Conservation (phyloP, 92 coral and sea anemone genomes). For the Parazoanthus darwini region DNA sequence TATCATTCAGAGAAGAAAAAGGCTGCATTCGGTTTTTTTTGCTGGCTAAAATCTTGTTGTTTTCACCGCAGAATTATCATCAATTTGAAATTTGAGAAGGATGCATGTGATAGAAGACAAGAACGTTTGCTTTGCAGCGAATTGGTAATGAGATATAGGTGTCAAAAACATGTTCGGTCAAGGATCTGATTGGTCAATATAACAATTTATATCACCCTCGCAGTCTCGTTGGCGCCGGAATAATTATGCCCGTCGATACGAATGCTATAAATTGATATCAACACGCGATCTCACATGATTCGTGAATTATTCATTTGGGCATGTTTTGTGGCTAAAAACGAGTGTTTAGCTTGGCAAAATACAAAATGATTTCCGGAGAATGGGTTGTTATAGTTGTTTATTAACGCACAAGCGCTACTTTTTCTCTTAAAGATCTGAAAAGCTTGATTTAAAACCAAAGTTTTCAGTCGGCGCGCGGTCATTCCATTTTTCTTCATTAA, state of each 20-base stretch:
- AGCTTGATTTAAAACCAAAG: not conserved
- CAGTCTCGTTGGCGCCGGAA: constrained; percentile 58
- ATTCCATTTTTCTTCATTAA: no score
- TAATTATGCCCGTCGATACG: constrained; percentile 36
- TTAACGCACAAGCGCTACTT: no score
- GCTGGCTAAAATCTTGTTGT: constrained; percentile 12
- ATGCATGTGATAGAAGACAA: constrained; percentile 18
- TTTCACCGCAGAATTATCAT: not conserved
- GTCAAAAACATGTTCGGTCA: constrained; percentile 38
- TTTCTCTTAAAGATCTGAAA: not conserved
- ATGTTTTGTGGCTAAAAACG: constrained; percentile 34
- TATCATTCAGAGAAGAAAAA: not conserved
- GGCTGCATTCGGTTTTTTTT: not conserved
- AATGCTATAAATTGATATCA: constrained; percentile 40
- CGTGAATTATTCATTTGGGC: constrained; percentile 25
- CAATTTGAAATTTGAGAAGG: constrained; percentile 37
- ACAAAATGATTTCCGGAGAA: constrained; percentile 9
- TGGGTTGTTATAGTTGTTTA: not conserved
- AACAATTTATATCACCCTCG: constrained; percentile 50
- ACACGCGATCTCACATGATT: constrained; percentile 40
- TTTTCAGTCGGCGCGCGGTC: not conserved
- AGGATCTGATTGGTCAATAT: constrained; percentile 45
- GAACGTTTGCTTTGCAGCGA: constrained; percentile 35
- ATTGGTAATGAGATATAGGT: constrained; percentile 46
- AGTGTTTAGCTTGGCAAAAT: constrained; percentile 25